phyloP scores from a whole-genome alignment of 1,140 invertebrate genomes.

The Ectropis grisescens region DNA sequence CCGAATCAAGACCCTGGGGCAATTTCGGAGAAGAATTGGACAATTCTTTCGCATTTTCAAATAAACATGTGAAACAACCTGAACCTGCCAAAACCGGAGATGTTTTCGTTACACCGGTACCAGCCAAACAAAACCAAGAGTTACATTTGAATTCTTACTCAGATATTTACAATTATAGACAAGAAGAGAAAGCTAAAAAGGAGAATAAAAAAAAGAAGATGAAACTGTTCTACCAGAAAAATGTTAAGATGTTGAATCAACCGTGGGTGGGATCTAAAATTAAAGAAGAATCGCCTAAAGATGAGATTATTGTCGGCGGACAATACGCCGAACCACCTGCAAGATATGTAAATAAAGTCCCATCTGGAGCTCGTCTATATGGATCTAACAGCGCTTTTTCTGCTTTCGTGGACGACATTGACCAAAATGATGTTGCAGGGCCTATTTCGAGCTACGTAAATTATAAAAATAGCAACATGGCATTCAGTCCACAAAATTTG shows the following conservation, averaged over 20 bases:
- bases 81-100: conserved; percentile 19
- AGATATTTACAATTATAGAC: conserved; percentile 17
- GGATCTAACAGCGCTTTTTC: conserved; percentile 31
- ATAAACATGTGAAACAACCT: conserved; percentile 27
- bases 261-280: conserved; percentile 7
- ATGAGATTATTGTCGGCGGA: conserved; percentile 52
- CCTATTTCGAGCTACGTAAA: conserved; percentile 55
- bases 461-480: conserved; percentile 64
- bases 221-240: conserved; percentile 1
- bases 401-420: conserved; percentile 17
- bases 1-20: no score
- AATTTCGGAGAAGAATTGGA: no score
- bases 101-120: conserved; percentile 3
- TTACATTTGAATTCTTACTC: conserved; percentile 14
- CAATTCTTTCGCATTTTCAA: conserved; percentile 24
- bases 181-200: conserved; percentile 5
- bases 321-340: conserved; percentile 60
- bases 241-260: conserved; percentile 6
- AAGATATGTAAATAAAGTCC: conserved; percentile 26
- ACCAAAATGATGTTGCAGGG: conserved; percentile 24
- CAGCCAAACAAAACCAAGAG: conserved; percentile 9
- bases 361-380: conserved; percentile 15
- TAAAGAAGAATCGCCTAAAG: conserved; percentile 12
- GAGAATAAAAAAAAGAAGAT: conserved; percentile 2
- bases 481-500: conserved; percentile 66